These are phyloP conservation scores for Prunella himalayana DNA, from an alignment of 2,113 vertebrate genomes.

Conservation along the genomic window DNA sequence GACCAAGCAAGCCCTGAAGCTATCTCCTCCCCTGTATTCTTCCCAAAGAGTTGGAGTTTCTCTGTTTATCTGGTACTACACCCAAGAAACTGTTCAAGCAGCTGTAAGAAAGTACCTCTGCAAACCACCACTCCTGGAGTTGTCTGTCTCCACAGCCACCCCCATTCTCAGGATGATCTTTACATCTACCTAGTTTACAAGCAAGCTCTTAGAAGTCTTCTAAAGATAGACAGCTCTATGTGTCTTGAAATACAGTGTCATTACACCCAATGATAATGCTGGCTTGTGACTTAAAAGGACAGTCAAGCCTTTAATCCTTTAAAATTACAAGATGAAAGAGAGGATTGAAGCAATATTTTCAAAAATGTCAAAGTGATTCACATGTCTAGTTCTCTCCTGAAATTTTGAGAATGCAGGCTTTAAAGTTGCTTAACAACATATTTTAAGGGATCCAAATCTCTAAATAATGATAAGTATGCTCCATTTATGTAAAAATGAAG, in stretches of 20 bases:
- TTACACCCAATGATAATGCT: not conserved
- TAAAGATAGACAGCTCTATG: not conserved
- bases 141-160: not conserved
- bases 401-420: not conserved
- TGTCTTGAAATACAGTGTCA: not conserved
- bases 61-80: not conserved
- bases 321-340: constrained; percentile 43
- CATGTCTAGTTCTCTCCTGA: not conserved
- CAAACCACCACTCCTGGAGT: not conserved
- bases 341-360: constrained; percentile 9
- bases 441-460: not conserved
- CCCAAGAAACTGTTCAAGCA: not conserved
- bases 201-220: not conserved
- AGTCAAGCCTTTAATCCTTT: constrained; percentile 49
- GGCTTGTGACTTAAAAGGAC: constrained; percentile 18
- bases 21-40: not conserved
- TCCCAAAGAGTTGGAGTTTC: not conserved
- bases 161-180: not conserved
- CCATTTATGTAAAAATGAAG: not conserved
- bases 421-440: constrained; percentile 19
- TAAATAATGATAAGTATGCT: not conserved
- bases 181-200: not conserved
- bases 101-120: rapidly evolving
- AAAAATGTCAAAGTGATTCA: constrained; percentile 1
- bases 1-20: not conserved